phyloP scores from a whole-genome alignment of 2,888 invertebrate genomes.

The Ectobius pallidus region DNA sequence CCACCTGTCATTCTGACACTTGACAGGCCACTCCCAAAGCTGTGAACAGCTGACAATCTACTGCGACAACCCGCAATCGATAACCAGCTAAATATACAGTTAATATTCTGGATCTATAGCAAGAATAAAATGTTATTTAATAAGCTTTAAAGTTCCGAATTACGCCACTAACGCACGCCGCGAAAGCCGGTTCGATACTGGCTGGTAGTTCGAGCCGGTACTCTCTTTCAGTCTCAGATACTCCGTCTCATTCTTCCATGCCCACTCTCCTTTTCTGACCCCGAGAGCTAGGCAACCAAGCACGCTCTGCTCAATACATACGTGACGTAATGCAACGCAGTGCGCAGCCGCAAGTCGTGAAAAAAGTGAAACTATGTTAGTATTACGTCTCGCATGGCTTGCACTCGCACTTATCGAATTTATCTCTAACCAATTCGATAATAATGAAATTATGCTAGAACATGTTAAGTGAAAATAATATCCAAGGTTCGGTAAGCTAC shows the following conservation, averaged over 20 bases:
- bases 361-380: constrained; percentile 15
- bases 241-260: constrained; percentile 5
- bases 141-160: neutral
- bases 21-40: neutral
- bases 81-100: no score
- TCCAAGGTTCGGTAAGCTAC: no score
- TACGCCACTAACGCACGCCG: neutral
- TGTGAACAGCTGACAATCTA: no score
- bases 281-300: constrained; percentile 21
- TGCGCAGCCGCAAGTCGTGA: neutral
- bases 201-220: constrained; percentile 8
- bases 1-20: constrained; percentile 26
- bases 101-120: no score
- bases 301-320: neutral
- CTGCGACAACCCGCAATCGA: no score
- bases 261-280: constrained; percentile 14
- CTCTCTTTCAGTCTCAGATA: constrained; percentile 24
- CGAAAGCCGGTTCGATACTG: constrained; percentile 42
- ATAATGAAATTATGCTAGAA: no score
- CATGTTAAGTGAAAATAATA: no score
- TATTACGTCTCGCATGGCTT: neutral
- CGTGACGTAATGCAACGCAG: constrained; percentile 8
- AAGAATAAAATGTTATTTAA: no score
- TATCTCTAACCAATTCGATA: no score
- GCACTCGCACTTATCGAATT: neutral